Evolutionary conservation across 2,888 invertebrate genomes (phyloP), one percentile per base, ranked within the genome.

Genomic region (Sacculina carcini): DNA sequence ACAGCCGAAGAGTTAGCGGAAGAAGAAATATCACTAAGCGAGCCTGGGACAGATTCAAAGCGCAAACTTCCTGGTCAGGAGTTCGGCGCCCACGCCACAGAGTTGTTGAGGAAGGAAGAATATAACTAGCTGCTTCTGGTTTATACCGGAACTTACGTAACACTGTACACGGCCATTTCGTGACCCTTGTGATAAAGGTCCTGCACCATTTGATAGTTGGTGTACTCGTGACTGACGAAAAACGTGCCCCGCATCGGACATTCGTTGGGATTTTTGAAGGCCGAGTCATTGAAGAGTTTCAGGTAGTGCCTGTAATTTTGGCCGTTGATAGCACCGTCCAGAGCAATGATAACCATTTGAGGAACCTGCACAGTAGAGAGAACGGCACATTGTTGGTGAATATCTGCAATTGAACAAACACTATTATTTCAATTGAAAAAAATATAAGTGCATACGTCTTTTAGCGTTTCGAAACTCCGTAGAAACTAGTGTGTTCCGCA

Each of bases 201-300:
- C 65, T 92, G 87, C 21, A 87, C 81, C 76, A 84, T 83, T 59
- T 79, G 82, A 68, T 92, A 92, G 68, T 92, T 89, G 62, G 87
- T 87, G 71, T 69, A 79, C 58, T 75, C 74, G 64, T 92, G 92
- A 6, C 87, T 81, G 56, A 87, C 73, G 70, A 90, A 92, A 72
- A 90, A 92, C 5, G 92, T 92, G 54, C 86, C 89, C 58, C 74
- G 77, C 58, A 89, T 78, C 16, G 78, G 74, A 61, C 90, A 90
- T 16, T 81, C 83, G 63, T 92, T 89, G 44, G 87, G 83, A 69
- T 89, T 90, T 61, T 77, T 72, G 58, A 81, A 71, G 62, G 78
- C 77, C 54, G 73, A 75, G 6, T 55, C 54, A 61, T 75, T 74
- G 65, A 89, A 83, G 51, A 89, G 81, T 67, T 80, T 80, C 64